Evolutionary conservation across 2,797 vertebrate genomes (phyloP).

Genomic region (Cirrhinus molitorella): DNA sequence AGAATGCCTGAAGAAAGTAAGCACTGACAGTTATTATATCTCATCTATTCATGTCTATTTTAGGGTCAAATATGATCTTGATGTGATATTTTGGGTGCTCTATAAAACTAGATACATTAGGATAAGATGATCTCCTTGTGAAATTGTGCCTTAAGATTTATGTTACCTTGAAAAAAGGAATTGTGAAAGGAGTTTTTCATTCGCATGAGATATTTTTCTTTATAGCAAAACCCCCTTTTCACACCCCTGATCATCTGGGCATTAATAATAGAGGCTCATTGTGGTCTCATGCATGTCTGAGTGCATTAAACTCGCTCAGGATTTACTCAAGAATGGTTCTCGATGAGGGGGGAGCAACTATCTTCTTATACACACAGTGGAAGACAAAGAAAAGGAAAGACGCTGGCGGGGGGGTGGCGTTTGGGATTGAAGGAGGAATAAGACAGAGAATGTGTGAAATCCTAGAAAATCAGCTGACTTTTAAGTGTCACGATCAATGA

Average conservation of each 20-base stretch:
- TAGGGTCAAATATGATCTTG: neutral
- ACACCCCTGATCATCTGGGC: slow-evolving; percentile 83
- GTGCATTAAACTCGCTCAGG: slow-evolving; percentile 84
- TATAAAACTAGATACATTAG: neutral
- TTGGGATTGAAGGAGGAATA: slow-evolving; percentile 59
- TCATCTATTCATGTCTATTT: neutral
- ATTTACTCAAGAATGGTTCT: slow-evolving; percentile 81
- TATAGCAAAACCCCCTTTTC: slow-evolving; percentile 69
- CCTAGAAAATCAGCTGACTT: slow-evolving; percentile 10
- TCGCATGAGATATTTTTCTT: slow-evolving; percentile 61
- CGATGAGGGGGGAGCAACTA: slow-evolving; percentile 71
- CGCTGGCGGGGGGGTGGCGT: no score
- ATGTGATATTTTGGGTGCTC: neutral
- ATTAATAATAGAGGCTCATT: slow-evolving; percentile 84
- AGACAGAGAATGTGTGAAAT: slow-evolving; percentile 30
- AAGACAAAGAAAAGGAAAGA: slow-evolving; percentile 48
- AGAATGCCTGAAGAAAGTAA: neutral
- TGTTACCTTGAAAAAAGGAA: neutral
- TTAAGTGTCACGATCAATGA: slow-evolving; percentile 54
- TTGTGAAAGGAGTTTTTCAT: slow-evolving; percentile 22
- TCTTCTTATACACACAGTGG: slow-evolving; percentile 78
- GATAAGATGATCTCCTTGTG: neutral
- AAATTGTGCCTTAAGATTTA: neutral
- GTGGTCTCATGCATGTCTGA: slow-evolving; percentile 77
- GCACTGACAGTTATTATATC: neutral